Evolutionary conservation across 2,888 invertebrate genomes (phyloP), one percentile per base, ranked within the genome.

Genomic region (Calameuta filiformis): DNA sequence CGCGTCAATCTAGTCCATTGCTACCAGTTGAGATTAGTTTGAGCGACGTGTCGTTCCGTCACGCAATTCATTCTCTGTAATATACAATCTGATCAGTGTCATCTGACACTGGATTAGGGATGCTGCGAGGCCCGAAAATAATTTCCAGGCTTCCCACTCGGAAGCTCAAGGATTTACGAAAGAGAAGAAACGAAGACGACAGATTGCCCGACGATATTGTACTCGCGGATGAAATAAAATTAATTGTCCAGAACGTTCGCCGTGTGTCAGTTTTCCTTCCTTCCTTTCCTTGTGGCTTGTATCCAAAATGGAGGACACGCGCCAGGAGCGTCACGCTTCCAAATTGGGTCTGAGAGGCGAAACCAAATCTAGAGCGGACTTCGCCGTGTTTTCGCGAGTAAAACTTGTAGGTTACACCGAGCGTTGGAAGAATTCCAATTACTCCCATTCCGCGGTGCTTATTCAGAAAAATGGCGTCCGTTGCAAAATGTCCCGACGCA

Each of bases 361-460:
- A 56, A 56, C 23, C 9, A 56, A 56, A 56, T 56, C 56, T 56
- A 56, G 56, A 56, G 56, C 56, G 23, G 56, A 2, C 56, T 56
- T 23, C 9, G 23, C 56, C 23, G 56, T 15, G 23, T 56, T 56
- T 56, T 56, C 56, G 9, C 56, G 56, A 56, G 2, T 56, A 56
- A 15, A 56, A 56, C 56, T 15, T 56, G 23, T 15, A 56, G 56
- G 56, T 56, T 56, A 56, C 9, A 56, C 56, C 9, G 56, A 56
- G 56, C 34, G 31, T 31, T 15, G 31, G 31, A 71, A 71, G 71
- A 71, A 71, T 71, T 71, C 34, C 71, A 71, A 71, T 71, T 71
- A 71, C 34, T 71, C 71, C 71, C 71, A 71, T 71, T 71, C 71
- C 71, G 31, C 1, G 31, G 31, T 9, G 71, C 34, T 71, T 71